Evolutionary conservation across 2,113 vertebrate genomes (phyloP).

Genomic region (Typhlomys cinereus): DNA sequence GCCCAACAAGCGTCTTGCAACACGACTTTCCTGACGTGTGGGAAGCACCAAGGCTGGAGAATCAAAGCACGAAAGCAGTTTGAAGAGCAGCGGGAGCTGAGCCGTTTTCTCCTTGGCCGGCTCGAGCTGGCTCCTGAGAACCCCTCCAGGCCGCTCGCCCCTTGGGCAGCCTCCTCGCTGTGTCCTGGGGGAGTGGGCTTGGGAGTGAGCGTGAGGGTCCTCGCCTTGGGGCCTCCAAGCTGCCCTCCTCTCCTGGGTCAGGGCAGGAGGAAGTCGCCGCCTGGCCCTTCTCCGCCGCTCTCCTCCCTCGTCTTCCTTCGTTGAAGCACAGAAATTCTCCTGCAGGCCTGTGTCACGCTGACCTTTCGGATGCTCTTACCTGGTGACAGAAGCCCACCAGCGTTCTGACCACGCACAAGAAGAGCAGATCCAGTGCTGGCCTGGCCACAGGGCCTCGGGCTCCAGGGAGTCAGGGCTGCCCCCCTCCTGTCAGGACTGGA

Average conservation of each 20-base stretch:
- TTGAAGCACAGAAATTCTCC: neutral
- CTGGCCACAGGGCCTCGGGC: neutral
- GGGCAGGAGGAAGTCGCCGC: rapidly evolving
- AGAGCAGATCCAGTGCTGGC: rapidly evolving
- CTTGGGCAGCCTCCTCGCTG: neutral
- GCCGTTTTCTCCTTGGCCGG: neutral
- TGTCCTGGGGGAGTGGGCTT: too few relatives aligned
- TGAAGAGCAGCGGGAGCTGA: neutral
- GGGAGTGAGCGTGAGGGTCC: neutral
- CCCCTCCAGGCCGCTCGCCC: neutral
- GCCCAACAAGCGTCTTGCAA: neutral
- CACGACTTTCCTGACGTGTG: neutral
- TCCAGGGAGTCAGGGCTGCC: neutral
- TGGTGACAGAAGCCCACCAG: neutral
- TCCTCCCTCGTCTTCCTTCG: neutral
- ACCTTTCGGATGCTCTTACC: neutral
- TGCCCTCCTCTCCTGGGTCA: neutral
- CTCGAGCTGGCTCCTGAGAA: neutral
- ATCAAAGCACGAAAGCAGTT: neutral
- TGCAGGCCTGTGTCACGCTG: neutral
- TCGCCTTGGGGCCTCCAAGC: too few relatives aligned
- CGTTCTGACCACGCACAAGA: rapidly evolving
- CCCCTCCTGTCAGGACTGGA: neutral
- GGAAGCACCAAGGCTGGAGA: neutral
- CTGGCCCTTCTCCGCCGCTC: neutral